phyloP scores from a whole-genome alignment of 2,888 invertebrate genomes.

The Stegophylla sp. region DNA sequence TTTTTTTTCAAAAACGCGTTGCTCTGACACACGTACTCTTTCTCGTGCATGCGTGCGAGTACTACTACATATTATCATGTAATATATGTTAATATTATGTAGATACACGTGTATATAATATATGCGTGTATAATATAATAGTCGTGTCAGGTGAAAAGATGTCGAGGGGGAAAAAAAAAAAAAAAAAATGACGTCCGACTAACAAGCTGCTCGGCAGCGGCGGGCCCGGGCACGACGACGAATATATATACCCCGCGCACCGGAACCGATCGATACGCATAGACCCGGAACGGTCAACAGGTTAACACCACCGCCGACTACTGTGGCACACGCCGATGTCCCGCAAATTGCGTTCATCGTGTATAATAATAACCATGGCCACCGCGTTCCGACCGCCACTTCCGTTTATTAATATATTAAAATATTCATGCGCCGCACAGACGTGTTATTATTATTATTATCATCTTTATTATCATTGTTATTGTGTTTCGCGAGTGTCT shows the following conservation, averaged over 20 bases:
- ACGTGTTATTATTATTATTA: background rate
- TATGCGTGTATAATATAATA: no score
- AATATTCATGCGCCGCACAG: constrained; percentile 8
- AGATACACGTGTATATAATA: no score
- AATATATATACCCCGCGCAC: constrained; percentile 8
- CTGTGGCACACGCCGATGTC: background rate
- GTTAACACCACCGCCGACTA: constrained; percentile 28
- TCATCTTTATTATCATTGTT: no score
- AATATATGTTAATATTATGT: no score
- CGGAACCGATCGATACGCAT: constrained; percentile 51
- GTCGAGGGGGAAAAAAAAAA: background rate
- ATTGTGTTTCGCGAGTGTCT: no score
- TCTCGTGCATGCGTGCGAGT: background rate
- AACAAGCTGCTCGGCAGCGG: constrained; percentile 19
- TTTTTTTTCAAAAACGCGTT: background rate
- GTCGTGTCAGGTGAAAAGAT: background rate
- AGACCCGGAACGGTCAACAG: constrained; percentile 57
- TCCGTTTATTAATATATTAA: constrained; percentile 30
- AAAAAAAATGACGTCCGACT: constrained; percentile 8
- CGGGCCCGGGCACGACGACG: background rate
- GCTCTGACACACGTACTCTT: background rate
- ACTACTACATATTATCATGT: no score
- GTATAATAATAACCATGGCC: background rate
- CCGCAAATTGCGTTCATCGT: constrained; percentile 18
- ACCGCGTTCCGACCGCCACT: background rate